Evolutionary conservation across 1,140 invertebrate species (phyloP).

Genomic region (Colletes gigas): DNA sequence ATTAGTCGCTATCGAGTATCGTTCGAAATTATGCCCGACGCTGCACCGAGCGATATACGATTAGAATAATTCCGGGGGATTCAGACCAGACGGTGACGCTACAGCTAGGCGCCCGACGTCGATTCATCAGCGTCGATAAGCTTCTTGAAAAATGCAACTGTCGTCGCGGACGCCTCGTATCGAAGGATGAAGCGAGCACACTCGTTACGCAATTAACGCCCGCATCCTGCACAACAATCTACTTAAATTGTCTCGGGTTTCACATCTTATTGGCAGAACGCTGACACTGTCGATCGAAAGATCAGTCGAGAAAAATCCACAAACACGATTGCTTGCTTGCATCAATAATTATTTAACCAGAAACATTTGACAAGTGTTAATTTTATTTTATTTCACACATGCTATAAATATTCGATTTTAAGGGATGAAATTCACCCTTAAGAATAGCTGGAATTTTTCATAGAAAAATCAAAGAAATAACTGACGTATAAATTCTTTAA

Average conservation of each 20-base stretch:
- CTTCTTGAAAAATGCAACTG: constrained; percentile 59
- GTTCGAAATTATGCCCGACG: no score
- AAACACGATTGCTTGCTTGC: no score
- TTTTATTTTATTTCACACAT: no score
- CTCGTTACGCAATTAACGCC: constrained; percentile 58
- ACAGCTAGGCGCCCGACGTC: constrained; percentile 47
- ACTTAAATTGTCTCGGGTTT: constrained; percentile 27
- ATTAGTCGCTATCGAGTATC: no score
- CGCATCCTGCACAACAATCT: constrained; percentile 54
- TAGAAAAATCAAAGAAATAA: no score
- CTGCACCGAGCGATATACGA: constrained; percentile 1
- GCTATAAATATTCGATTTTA: no score
- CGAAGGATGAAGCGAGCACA: constrained; percentile 43
- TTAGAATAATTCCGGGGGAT: constrained; percentile 30
- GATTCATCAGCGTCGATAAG: constrained; percentile 58
- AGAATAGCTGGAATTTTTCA: no score
- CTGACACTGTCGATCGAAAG: background rate
- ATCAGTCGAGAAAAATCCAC: background rate
- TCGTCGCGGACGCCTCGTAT: constrained; percentile 27
- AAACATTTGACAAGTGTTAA: no score
- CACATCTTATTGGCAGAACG: background rate
- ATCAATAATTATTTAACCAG: no score
- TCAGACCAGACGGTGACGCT: constrained; percentile 38
- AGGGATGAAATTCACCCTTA: no score
- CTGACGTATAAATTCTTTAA: no score